These are phyloP conservation scores for Vimba vimba DNA, from an alignment of 2,113 vertebrate species.

Conservation along the genomic window DNA sequence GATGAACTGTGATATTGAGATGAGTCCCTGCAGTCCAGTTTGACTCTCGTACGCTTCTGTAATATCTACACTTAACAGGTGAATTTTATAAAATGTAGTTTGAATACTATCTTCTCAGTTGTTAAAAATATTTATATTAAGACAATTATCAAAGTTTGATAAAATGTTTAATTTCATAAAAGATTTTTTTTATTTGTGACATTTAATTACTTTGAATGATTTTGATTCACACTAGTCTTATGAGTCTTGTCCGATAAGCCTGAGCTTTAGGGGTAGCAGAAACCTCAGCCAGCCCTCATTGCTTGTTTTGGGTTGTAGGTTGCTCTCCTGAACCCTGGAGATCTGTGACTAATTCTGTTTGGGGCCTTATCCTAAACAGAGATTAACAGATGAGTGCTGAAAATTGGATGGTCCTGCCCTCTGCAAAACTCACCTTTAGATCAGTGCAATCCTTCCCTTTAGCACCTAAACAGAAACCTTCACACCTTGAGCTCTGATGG, in stretches of 20 bases:
- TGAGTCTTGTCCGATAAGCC: not conserved
- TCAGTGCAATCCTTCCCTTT: constrained; percentile 62
- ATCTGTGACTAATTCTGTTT: constrained; percentile 59
- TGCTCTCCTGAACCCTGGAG: constrained; percentile 47
- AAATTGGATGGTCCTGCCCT: constrained; percentile 48
- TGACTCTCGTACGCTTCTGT: no score
- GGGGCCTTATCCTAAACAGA: constrained; percentile 59
- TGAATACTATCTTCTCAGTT: no score
- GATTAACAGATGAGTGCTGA: constrained; percentile 62
- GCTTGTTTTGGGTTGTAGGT: constrained; percentile 57
- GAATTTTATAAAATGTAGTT: no score
- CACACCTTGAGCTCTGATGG: constrained; percentile 56
- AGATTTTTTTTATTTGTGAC: no score
- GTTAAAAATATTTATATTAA: no score
- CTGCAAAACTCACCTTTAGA: constrained; percentile 57
- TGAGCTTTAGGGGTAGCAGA: not conserved
- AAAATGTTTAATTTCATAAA: no score
- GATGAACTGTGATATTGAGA: no score
- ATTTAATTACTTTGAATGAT: not conserved
- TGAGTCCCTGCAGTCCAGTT: no score
- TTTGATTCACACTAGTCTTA: not conserved
- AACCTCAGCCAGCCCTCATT: constrained; percentile 29
- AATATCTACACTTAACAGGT: no score
- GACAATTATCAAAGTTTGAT: no score
- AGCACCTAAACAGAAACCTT: constrained; percentile 57